A percentile compares a stretch with the other conserved stretches of the same genome.
phyloP scores from a whole-genome alignment of 2,888 invertebrate species.

The Cephus spinipes region DNA sequence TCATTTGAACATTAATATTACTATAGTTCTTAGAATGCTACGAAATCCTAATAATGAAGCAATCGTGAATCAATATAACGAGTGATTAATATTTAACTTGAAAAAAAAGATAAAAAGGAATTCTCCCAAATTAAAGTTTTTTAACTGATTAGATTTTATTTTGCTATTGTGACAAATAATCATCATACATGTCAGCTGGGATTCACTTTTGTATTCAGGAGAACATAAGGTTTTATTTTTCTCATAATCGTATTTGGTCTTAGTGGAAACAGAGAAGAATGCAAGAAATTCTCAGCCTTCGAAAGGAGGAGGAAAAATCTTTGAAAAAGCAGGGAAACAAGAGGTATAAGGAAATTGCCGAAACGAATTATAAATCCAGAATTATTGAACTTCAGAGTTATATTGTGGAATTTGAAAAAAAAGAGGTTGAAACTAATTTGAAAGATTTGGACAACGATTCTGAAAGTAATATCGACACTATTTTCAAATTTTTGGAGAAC shows the following conservation, averaged over 20 bases:
- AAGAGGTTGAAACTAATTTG: conserved; percentile 58
- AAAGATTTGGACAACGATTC: conserved; percentile 65
- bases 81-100: too few relatives aligned
- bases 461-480: conserved; percentile 74
- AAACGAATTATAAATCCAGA: conserved; percentile 77
- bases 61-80: too few relatives aligned
- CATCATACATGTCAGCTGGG: background rate
- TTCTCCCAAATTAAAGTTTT: too few relatives aligned
- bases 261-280: conserved; percentile 49
- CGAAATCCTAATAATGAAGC: too few relatives aligned
- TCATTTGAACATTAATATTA: too few relatives aligned
- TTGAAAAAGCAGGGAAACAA: conserved; percentile 74
- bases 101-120: background rate
- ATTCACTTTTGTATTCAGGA: background rate
- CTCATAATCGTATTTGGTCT: background rate
- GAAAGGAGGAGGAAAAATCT: conserved; percentile 73
- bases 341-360: conserved; percentile 76
- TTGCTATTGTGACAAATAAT: too few relatives aligned
- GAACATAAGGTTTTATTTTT: background rate
- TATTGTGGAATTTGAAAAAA: conserved; percentile 68
- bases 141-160: too few relatives aligned
- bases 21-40: too few relatives aligned
- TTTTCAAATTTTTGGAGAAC: conserved; percentile 77
- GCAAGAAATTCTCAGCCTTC: conserved; percentile 69
- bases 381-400: conserved; percentile 74